These are phyloP conservation scores for Knipowitschia caucasica DNA, from an alignment of 2,797 vertebrate genomes.

Conservation along the genomic window DNA sequence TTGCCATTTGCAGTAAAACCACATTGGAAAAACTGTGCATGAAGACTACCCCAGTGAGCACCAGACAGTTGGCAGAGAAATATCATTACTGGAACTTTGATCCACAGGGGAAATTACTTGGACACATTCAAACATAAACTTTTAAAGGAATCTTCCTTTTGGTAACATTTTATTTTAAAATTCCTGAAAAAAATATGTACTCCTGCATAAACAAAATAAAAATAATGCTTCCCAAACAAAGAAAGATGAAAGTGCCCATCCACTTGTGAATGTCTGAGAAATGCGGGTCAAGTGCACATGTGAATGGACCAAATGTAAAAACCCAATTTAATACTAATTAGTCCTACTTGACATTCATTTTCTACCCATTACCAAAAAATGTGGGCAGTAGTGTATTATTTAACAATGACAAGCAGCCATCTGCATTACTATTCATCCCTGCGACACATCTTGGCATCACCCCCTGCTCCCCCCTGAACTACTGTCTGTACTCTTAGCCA, in stretches of 20 bases:
- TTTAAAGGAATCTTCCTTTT: no score
- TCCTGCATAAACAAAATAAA: no score
- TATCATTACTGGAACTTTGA: no score
- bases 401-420: constrained; percentile 8
- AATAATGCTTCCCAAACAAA: no score
- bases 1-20: no score
- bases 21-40: no score
- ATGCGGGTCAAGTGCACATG: neutral
- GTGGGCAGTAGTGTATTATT: neutral
- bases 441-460: constrained; percentile 4
- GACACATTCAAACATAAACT: no score
- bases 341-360: constrained; percentile 10
- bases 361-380: constrained; percentile 10
- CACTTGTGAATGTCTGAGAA: neutral
- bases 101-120: no score
- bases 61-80: no score
- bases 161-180: no score
- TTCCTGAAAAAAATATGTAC: no score
- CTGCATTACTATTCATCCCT: constrained; percentile 12
- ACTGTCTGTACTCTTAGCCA: neutral
- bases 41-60: no score
- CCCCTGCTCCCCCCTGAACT: neutral
- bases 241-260: neutral
- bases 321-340: constrained; percentile 5
- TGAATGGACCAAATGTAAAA: neutral